Base-by-base conservation (phyloP, 1,140 invertebrate genomes). In the Samia ricini region DNA sequence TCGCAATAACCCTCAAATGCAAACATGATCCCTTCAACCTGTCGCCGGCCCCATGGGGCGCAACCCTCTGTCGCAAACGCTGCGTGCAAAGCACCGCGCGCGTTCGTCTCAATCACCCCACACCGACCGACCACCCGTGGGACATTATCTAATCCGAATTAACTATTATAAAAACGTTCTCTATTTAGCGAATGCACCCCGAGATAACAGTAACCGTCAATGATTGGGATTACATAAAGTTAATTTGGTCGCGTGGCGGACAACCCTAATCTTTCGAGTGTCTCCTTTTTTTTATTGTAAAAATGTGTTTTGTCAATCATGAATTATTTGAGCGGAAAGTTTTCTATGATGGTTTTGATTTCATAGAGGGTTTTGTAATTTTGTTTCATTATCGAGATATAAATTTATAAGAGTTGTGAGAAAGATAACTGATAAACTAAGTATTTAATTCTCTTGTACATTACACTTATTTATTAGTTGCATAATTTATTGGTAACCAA, bases 201-300 rank as follows among this genome's bases (percentile, higher is more conserved):
- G 24, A 81, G 84, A 87, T 87, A 85, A 79, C 64, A 74, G 71
- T 78, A 79, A 81, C 51, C 51, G 2, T 29, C 77, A 70, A 56
- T 66, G 73, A 76, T 74, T 58, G 56, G 83, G 83, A 83, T 87
- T 80, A 88, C 81, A 85, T 63, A 68, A 78, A 88, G 83, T 88
- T 85, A 88, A 88, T 85, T 85, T 78, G 69, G 81, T 76, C 85
- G 78, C 85, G 85, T 85, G 85, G 72, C 79, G 19, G 51, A 22
- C 22, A 63, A 71, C 63, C 67, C 57, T 65, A 63, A 57, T 65
- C 50, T 65, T 15, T 42, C 22, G 50, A 48, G 60, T 66, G 63
- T 69, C 64, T 61, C 63, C 29, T 42, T 7, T 12, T 42, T 57
- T 42, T 26, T 26, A 26, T 26, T 26, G 26, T 26, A 26, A 42